These are phyloP conservation scores for Leucophora obtusa DNA, from an alignment of 2,888 invertebrate genomes.

Conservation along the genomic window DNA sequence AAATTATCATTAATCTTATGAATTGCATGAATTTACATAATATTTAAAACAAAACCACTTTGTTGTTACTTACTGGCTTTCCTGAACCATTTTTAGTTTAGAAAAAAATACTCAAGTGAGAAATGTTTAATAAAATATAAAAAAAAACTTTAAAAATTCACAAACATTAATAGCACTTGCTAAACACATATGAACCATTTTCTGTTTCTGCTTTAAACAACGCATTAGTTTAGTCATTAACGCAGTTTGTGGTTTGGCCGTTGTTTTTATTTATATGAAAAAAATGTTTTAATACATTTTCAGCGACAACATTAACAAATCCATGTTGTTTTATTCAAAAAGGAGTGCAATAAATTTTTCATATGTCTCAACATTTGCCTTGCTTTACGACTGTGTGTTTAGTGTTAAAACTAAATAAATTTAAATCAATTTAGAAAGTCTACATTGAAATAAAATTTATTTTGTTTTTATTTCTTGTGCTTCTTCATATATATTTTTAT, in stretches of 20 bases:
- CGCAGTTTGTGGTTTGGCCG: constrained; percentile 42
- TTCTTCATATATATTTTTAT: constrained; percentile 22
- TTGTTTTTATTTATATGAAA: background rate
- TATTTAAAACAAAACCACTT: constrained; percentile 56
- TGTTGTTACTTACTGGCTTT: constrained; percentile 21
- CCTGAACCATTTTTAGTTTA: constrained; percentile 7
- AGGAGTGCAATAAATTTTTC: constrained; percentile 60
- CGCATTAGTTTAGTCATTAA: constrained; percentile 58
- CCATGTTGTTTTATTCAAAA: constrained; percentile 49
- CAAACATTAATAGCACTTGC: constrained; percentile 37
- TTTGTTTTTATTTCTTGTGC: background rate
- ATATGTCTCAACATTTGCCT: constrained; percentile 46
- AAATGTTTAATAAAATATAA: constrained; percentile 32
- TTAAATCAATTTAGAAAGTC: constrained; percentile 57
- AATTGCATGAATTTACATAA: constrained; percentile 64
- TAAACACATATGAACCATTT: constrained; percentile 22
- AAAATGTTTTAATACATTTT: constrained; percentile 46
- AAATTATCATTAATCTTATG: constrained; percentile 63
- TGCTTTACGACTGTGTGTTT: constrained; percentile 20
- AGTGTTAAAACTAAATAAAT: constrained; percentile 55
- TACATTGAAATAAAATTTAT: constrained; percentile 20
- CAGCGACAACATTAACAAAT: constrained; percentile 55
- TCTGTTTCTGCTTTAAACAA: constrained; percentile 6
- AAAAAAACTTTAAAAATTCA: constrained; percentile 24
- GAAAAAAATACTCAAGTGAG: background rate